Percentiles rank a stretch among this genome's conserved stretches.
phyloP scores from a whole-genome alignment of 2,888 invertebrate genomes.

The Seladonia tumulorum region DNA sequence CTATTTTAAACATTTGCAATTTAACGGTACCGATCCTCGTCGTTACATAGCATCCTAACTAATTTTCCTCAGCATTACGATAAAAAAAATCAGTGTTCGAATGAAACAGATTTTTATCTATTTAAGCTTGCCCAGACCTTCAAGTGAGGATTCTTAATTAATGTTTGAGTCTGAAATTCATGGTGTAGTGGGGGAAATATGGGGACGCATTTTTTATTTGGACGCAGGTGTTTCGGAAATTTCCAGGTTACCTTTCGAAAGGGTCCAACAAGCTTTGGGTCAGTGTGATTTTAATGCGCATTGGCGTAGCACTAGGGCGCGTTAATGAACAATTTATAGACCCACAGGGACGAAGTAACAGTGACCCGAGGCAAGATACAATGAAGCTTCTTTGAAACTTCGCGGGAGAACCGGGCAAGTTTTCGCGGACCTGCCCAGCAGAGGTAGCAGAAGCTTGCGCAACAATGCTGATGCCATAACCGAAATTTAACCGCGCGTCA shows the following conservation, averaged over 20 bases:
- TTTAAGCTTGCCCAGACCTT: no score
- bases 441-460: constrained; percentile 4
- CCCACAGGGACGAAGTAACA: constrained; percentile 32
- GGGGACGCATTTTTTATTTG: no score
- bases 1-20: neutral
- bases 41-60: no score
- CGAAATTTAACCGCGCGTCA: constrained; percentile 36
- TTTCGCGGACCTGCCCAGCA: constrained; percentile 32
- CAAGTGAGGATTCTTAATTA: no score
- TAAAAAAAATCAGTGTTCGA: no score
- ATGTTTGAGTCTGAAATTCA: no score
- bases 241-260: no score
- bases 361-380: constrained; percentile 24
- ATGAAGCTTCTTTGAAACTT: constrained; percentile 17
- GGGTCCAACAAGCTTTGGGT: neutral
- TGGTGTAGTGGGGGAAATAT: no score
- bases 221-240: no score
- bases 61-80: neutral
- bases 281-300: neutral
- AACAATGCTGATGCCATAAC: constrained; percentile 61
- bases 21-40: neutral
- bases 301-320: neutral
- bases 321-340: constrained; percentile 45
- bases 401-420: constrained; percentile 42
- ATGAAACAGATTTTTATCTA: no score